phyloP scores from a whole-genome alignment of 2,113 vertebrate species.

The Ammodytes marinus region DNA sequence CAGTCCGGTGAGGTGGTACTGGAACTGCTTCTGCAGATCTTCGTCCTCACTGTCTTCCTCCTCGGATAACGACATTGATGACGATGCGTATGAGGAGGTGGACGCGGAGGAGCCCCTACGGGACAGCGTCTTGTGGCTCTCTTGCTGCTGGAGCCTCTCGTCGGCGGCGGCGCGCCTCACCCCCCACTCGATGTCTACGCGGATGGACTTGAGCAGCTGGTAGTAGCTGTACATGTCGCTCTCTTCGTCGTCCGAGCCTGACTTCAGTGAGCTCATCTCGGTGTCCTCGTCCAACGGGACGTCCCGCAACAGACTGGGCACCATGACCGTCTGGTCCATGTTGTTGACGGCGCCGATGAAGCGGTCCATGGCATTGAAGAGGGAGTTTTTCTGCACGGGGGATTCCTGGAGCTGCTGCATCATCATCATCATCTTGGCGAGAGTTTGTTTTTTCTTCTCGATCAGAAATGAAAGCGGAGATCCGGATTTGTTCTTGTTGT shows the following conservation, averaged over 20 bases:
- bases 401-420: constrained; percentile 93
- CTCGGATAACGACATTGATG: constrained; percentile 3
- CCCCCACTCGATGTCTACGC: constrained; percentile 96
- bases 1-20: constrained; percentile 94
- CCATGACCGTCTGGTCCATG: constrained; percentile 99
- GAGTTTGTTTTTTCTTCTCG: neutral
- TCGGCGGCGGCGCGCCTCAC: constrained; percentile 85
- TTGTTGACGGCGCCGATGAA: constrained; percentile 97
- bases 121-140: constrained; percentile 79
- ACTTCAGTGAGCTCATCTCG: constrained; percentile 73
- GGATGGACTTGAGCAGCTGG: constrained; percentile 95
- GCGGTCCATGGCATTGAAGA: constrained; percentile 97
- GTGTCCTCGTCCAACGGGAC: constrained; percentile 88
- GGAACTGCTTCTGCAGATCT: constrained; percentile 94
- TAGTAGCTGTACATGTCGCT: constrained; percentile 97
- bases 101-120: constrained; percentile 75
- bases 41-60: constrained; percentile 85
- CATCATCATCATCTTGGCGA: constrained; percentile 56
- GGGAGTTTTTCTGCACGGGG: constrained; percentile 93
- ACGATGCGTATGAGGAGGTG: constrained; percentile 33
- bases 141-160: constrained; percentile 83
- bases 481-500: neutral
- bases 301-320: constrained; percentile 95
- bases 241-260: constrained; percentile 77
- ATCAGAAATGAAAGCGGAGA: neutral